Base-by-base conservation (phyloP, 92 coral and sea anemone genomes). In the Heteractis magnifica region DNA sequence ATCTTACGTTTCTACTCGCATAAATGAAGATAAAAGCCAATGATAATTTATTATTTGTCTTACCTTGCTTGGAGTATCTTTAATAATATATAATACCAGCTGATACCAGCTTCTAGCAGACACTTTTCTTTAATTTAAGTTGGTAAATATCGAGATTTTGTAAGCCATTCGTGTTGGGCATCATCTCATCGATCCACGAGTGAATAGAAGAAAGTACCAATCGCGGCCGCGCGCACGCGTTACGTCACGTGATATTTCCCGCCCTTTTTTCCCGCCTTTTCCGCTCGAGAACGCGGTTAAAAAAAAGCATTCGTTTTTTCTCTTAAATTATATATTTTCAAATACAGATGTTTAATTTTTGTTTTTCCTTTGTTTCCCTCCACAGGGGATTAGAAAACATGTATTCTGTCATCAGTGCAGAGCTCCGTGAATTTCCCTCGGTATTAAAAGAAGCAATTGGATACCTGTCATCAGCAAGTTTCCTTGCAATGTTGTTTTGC, bases 401-500 rank as follows among this genome's bases (percentile, higher is more conserved):
- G 94, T 95, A 92, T 79, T 78, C 88, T 49, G 94, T 94, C n/a
- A 68, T 95, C 12, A 77, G 82, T 14, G 84, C 81, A 1, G 86
- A 78, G 52, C 81, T 94, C 3, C 78, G 51, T 0, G 73, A 55
- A 10, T 86, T 95, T 73, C 98, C 98, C 3, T 20, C 49, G 0
- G 87, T 86, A 84, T 21, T 95, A n/a, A 80, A 53, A 71, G 83
- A 85, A 68, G 86, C 93, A 41, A 64, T 95, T 15, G 78, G 76
- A 55, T 86, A 90, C 71, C 48, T 91, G 51, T 78, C 96, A 4
- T 95, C 98, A 0, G 98, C 98, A n/a, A 90, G 98, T 68, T 87
- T 94, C 72, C 87, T 95, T n/a, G 77, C 98, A 18, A 80, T 95
- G 86, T 19, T 95, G 79, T 95, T 95, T 82, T 90, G 95, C 75